These are phyloP conservation scores for Ginglymostoma cirratum DNA, from an alignment of 2,113 vertebrate genomes.

Conservation along the genomic window DNA sequence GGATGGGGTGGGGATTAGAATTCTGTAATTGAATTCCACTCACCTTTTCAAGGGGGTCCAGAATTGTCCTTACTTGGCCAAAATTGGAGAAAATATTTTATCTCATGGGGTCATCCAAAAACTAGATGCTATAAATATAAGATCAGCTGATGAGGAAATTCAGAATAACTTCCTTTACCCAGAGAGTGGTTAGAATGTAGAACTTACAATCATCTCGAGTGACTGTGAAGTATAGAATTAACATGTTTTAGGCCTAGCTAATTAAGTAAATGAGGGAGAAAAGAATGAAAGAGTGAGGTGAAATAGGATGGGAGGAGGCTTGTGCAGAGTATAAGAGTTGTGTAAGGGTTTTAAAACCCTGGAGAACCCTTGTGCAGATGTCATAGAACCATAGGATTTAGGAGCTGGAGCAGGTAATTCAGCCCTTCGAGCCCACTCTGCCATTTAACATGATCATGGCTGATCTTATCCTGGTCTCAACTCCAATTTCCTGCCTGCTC, in stretches of 20 bases:
- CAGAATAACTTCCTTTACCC: background rate
- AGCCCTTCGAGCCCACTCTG: no score
- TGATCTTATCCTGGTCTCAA: no score
- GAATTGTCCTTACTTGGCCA: background rate
- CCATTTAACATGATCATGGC: no score
- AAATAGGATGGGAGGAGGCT: background rate
- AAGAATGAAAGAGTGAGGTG: background rate
- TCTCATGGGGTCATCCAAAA: background rate
- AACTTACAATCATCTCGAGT: background rate
- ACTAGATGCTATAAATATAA: background rate
- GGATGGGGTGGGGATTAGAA: no score
- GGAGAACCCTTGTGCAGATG: no score
- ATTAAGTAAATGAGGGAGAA: background rate
- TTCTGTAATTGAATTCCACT: no score
- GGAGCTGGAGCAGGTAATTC: no score
- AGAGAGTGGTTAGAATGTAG: background rate
- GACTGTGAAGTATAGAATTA: background rate
- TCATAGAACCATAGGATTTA: no score
- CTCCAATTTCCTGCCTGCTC: no score
- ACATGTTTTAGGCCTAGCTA: background rate
- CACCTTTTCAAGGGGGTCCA: background rate
- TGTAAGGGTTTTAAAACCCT: no score
- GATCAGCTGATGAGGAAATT: background rate
- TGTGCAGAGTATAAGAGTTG: background rate
- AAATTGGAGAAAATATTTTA: background rate